Base-by-base conservation (phyloP, 2,113 vertebrate species). In the Alaudala cheleensis region DNA sequence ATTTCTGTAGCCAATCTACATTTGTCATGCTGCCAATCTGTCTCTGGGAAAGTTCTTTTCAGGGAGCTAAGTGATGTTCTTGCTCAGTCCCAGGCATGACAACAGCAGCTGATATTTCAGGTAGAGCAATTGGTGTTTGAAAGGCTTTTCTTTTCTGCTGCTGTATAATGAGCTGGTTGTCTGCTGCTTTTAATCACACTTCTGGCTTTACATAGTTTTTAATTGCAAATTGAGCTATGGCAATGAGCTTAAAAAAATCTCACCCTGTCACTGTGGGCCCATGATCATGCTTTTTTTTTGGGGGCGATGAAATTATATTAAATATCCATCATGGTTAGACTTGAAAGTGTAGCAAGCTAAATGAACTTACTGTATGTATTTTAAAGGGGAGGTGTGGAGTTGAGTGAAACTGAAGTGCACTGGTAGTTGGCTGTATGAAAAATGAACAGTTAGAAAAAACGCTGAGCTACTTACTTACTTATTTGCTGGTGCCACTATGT, bases 31-130 rank as follows among this genome's bases (percentile, higher is more conserved):
- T 96, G 93, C 94, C 92, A 94, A 0, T 88, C 65, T 88, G 61
- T 95, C 78, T 92, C 78, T 90, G 91, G 89, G 80, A 95, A 87
- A 88, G 80, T 90, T 94, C 34, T 92, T 94, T 73, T 79, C 66
- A 88, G 6, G 44, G 65, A 89, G 84, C 60, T 54, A 47, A 90
- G 72, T 87, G 88, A 45, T 88, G 85, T 88, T 82, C 89, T 93
- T 88, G 73, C 66, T 85, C n/a, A 87, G 86, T 92, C 95, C 23
- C 65, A 66, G 85, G 45, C 79, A 72, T 76, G 86, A 86, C 86
- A 91, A 82, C 71, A 85, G 88, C 49, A 78, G 88, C 69, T 90
- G 86, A 64, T 93, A 85, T 87, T 95, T 90, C 91, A 94, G 92
- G 88, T 96, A 58, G 58, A 92, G 71, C 80, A 94, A 80, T 81